Base-by-base conservation (phyloP, 2,888 invertebrate species). In the Limenitis camilla region DNA sequence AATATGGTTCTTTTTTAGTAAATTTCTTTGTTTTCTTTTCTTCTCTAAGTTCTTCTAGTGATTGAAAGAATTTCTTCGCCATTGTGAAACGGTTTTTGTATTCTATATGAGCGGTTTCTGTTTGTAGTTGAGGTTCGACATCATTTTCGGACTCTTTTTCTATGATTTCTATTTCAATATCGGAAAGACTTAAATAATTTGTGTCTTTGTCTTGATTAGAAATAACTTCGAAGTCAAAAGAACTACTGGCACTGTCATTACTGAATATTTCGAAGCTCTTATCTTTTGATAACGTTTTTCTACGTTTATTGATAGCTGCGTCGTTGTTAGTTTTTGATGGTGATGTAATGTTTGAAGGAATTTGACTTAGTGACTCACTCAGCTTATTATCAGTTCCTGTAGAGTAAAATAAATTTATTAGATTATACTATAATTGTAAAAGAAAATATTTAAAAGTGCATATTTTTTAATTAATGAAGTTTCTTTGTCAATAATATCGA, bases 51-150 rank as follows among this genome's bases (percentile, higher is more conserved):
- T 84, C 84, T 71, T 88, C 88, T 42, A 88, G 65, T 2, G 86
- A 87, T 63, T 88, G 81, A 55, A 89, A 89, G 60, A 77, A 89
- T 65, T 85, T 71, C 63, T 84, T 88, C 10, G 89, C 88, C 61
- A 71, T 64, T 67, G 83, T 78, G 55, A 89, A 89, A 36, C 88
- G 74, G 56, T 82, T 79, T 68, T 86, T 88, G 61, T 84, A 86
- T 58, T 84, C 78, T 40, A 71, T 68, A 7, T 79, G 70, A 38
- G 68, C 69, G 35, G 67, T 68, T 56, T 72, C 72, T 8, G 56
- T 59, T 44, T 69, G 66, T 52, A 61, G 67, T 10, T 74, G 65
- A 6, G 73, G 61, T 61, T 79, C 75, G 9, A 42, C 63, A n/a
- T 72, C 67, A 52, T 64, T 69, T 10, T 77, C 74, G 53, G 70